Evolutionary conservation across 2,888 invertebrate genomes (phyloP), one percentile per base, ranked within the genome.

Genomic region (Drosophila subsilvestris): DNA sequence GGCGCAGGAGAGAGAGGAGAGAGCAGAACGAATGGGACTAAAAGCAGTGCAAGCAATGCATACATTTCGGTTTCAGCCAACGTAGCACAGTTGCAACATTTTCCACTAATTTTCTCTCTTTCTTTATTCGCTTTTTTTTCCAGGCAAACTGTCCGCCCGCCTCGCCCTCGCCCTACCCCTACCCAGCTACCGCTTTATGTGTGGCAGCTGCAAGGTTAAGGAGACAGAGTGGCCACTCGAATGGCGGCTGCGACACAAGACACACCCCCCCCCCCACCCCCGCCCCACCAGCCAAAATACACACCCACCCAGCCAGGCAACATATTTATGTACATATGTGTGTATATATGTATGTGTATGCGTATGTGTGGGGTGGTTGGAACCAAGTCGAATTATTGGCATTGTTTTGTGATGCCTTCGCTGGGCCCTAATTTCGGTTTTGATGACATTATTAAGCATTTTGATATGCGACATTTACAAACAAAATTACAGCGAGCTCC

Each of bases 381-480:
- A 32, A 2, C 22, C 32, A 48, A 47, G 42, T 69, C 43, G 56
- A 48, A 17, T 60, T 45, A 53, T 68, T 69, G 61, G 29, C 67
- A 37, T 44, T 37, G 48, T 14, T 56, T 62, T 59, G 62, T 63
- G 45, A 22, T 44, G 67, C 42, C 44, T n/a, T 54, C 65, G 42
- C 45, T 17, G 29, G 48, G 44, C 53, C 55, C 63, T 58, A 63
- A 69, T 62, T 75, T 81, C 65, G 65, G 63, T 76, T 78, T 63
- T 79, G 63, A 70, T 66, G 75, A 66, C 73, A 76, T 80, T 74
- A 76, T 76, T 74, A 79, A 70, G 67, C 79, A 80, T 79, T 79
- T 37, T 37, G 81, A 80, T 80, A 70, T 77, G 74, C 75, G 63
- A 68, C 69, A 68, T 67, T 78, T 59, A n/a, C 65, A 65, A 47